These are phyloP conservation scores for Chloroclystis v-ata DNA, from an alignment of 2,888 invertebrate genomes.

Conservation along the genomic window DNA sequence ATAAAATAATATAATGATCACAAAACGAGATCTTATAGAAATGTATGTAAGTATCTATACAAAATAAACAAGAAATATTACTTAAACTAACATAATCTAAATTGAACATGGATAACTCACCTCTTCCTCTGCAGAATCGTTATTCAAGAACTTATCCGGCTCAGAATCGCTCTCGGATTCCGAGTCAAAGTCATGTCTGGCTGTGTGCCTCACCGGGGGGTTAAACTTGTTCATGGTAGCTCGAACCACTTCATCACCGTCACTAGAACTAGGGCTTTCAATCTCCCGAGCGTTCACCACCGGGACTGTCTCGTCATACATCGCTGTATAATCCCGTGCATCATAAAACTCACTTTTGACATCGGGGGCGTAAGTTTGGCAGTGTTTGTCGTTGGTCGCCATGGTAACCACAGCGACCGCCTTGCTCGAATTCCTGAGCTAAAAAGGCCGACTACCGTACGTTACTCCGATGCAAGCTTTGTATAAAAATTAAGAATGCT, in stretches of 20 bases:
- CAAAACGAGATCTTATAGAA: too few species aligned
- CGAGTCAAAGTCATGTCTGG: constrained; percentile 67
- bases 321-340: constrained; percentile 48
- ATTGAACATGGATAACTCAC: constrained; percentile 32
- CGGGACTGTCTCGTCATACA: constrained; percentile 80
- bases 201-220: constrained; percentile 63
- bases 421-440: constrained; percentile 38
- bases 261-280: constrained; percentile 57
- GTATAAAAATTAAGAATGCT: constrained; percentile 11
- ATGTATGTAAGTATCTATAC: background rate
- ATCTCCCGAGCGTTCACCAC: constrained; percentile 78
- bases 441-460: constrained; percentile 35
- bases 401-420: constrained; percentile 54
- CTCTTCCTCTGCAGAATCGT: constrained; percentile 52
- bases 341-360: constrained; percentile 35
- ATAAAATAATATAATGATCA: too few species aligned
- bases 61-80: background rate
- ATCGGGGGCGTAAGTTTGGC: constrained; percentile 49
- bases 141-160: constrained; percentile 53
- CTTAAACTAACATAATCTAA: background rate
- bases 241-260: constrained; percentile 53
- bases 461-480: constrained; percentile 7
- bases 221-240: constrained; percentile 68
- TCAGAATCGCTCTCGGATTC: constrained; percentile 64
- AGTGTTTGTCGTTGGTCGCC: constrained; percentile 70